A percentile compares a stretch with the other conserved stretches of the same genome.
These are phyloP conservation scores for Pteruthius melanotis DNA, from an alignment of 2,113 vertebrate genomes.

Conservation along the genomic window DNA sequence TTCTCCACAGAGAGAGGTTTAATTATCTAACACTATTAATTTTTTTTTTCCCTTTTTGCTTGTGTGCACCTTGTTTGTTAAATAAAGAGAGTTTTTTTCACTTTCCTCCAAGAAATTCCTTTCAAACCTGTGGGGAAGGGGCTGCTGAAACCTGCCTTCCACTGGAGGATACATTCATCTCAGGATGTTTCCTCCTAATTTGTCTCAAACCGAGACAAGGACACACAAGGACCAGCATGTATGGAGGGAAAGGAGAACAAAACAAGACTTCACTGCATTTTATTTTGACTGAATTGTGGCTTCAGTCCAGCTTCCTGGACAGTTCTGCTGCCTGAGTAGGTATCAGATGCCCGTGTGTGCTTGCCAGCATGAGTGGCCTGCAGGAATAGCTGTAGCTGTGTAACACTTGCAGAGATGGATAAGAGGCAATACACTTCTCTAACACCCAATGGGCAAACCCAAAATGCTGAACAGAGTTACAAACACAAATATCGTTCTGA, in stretches of 20 bases:
- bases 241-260: not conserved
- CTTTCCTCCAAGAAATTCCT: no score
- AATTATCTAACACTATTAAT: no score
- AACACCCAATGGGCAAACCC: not conserved
- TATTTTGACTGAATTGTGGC: not conserved
- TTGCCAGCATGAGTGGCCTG: not conserved
- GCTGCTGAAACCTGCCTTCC: no score
- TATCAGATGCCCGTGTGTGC: not conserved
- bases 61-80: no score
- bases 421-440: not conserved
- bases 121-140: no score
- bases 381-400: not conserved
- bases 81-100: no score
- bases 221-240: fast-evolving
- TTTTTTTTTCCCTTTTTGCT: no score
- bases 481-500: not conserved
- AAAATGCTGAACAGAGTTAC: not conserved
- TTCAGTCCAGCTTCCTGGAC: not conserved
- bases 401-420: not conserved
- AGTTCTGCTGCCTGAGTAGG: not conserved
- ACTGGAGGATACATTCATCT: no score
- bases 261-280: not conserved
- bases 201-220: no score
- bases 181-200: no score
- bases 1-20: no score